Base-by-base conservation (phyloP, 1,140 invertebrate genomes). In the Apis dorsata region DNA sequence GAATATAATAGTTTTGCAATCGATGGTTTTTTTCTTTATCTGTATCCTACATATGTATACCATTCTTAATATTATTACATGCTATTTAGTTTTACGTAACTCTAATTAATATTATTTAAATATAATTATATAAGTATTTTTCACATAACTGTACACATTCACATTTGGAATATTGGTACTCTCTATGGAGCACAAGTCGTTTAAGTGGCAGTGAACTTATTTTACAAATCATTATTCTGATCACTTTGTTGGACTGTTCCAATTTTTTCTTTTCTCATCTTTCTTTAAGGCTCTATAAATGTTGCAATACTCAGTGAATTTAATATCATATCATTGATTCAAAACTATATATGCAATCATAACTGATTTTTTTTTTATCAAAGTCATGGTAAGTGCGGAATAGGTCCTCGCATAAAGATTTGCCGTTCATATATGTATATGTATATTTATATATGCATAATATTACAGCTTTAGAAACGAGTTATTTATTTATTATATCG, bases 181-280 rank as follows among this genome's bases (percentile, higher is more conserved):
- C 84, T 62, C 44, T 71, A 55, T 80, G 57, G 81, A 87, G 89
- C 84, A 86, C 88, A 90, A 91, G 90, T 92, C 88, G 81, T 90
- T 91, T 87, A 84, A 88, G 86, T 92, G 91, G 91, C 91, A 92
- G 91, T 92, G 91, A 92, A 91, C 91, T 89, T 91, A 90, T 92
- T 85, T 91, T 91, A 90, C 85, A 90, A 86, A 89, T 90, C 84
- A 84, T 90, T 90, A 90, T 90, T 89, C 86, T 90, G 78, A 90
- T 92, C 85, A 89, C 87, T 88, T 85, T 86, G 74, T 74, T 89
- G 86, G 87, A 90, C 84, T 86, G 83, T 83, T 86, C 81, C 82
- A 83, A 89, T 70, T 79, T 69, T 84, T 70, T 71, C 34, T 44
- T 21, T 21, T 28, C 75, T 55, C 66, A 44, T 74, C 63, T 66